Evolutionary conservation across 2,113 vertebrate genomes (phyloP), one percentile per base, ranked within the genome.

Genomic region (Amphiprion ocellaris): DNA sequence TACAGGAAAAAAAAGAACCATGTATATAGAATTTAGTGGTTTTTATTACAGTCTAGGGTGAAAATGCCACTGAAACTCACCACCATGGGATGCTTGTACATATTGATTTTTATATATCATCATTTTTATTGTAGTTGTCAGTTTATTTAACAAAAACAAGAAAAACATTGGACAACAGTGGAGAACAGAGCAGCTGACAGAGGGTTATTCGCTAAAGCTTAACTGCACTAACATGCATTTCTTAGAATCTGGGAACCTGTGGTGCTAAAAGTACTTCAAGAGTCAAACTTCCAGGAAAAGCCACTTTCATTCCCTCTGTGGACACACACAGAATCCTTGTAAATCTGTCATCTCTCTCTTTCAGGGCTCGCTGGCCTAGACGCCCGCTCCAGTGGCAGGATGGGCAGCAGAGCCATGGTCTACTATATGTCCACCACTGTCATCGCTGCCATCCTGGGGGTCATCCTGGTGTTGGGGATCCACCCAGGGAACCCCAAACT

Each of bases 341-440:
- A 4, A 68, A 68, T 21, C 49, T 39, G 16, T 9, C 17, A 0
- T 52, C 10, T 21, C 55, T 56, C n/a, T 55, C 50, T 33, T 10
- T 28, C 90, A 96, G 96, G 95, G n/a, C 92, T 96, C 80, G 95
- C 96, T 0, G 94, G 96, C 63, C 90, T 96, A 26, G 96, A 96
- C 19, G 95, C 96, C 28, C 94, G 93, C 71, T 95, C 96, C 74
- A 96, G 96, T 63, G 95, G 96, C 41, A 85, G 96, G 58, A 96
- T 96, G 96, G 96, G 96, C 1, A 93, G 93, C 24, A 90, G 96
- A 68, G 96, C 96, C 70, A 95, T 96, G 95, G 92, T 96, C 11
- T 96, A 96, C 87, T 96, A 96, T 88, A 94, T 96, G 93, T 92
- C 94, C 78, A 96, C 96, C 65, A 96, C 96, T 0, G 37, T 96